Evolutionary conservation across 53 echinoderm and acorn worm genomes (phyloP).

Genomic region (Stichopus horrens): DNA sequence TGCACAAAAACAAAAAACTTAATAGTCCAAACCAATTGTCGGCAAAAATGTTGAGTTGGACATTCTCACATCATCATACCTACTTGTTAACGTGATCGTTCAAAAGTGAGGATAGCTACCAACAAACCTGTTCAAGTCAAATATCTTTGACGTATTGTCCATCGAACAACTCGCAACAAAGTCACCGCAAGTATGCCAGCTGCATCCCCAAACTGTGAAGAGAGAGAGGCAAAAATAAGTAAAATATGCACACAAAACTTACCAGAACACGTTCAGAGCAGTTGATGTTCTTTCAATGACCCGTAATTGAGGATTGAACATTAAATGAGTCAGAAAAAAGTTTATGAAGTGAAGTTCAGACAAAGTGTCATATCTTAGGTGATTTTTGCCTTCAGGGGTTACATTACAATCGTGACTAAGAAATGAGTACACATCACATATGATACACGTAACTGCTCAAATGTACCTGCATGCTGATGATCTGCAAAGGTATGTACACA

Average conservation of each 20-base stretch:
- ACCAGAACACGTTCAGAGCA: background rate
- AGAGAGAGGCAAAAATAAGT: background rate
- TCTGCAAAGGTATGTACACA: conserved; percentile 98
- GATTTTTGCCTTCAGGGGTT: too few relatives aligned
- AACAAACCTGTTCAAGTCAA: conserved; percentile 95
- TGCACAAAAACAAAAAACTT: too few relatives aligned
- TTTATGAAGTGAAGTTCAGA: too few relatives aligned
- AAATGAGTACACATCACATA: background rate
- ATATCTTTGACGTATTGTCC: conserved; percentile 97
- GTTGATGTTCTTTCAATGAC: background rate
- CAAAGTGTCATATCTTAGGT: too few relatives aligned
- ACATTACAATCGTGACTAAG: too few relatives aligned
- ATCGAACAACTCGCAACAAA: conserved; percentile 95
- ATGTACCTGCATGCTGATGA: conserved; percentile 91
- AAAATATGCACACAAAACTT: background rate
- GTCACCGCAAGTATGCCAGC: conserved; percentile 91
- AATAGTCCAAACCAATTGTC: too few relatives aligned
- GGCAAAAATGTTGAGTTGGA: too few relatives aligned
- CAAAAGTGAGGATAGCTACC: too few relatives aligned
- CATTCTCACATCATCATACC: too few relatives aligned
- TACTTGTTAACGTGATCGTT: too few relatives aligned
- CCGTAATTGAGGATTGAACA: too few relatives aligned
- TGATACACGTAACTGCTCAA: background rate
- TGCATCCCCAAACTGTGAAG: conserved; percentile 86
- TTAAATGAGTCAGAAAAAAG: too few relatives aligned